Percentiles rank a stretch among this genome's conserved stretches.
Conservation (phyloP, 2,797 vertebrate species). For the Microchirus variegatus region DNA sequence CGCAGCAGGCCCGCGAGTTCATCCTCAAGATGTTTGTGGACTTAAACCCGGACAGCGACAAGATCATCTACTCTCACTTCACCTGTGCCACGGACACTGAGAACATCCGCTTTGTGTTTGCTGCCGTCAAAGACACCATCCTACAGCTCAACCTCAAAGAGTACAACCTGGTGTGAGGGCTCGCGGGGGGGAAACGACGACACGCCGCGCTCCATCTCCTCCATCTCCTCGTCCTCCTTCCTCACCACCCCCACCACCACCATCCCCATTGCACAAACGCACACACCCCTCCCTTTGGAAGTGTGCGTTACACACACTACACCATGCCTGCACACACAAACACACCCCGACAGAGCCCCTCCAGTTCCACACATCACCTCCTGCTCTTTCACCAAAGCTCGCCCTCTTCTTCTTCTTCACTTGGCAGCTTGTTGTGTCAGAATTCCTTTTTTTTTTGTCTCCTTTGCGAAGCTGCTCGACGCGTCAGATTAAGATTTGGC, state of each 20-base stretch:
- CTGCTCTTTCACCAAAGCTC: slow-evolving; percentile 59
- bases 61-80: slow-evolving; percentile 99
- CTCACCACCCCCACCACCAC: too few relatives aligned
- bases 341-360: slow-evolving; percentile 31
- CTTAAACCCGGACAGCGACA: slow-evolving; percentile 99
- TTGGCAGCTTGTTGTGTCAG: slow-evolving; percentile 74
- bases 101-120: slow-evolving; percentile 99
- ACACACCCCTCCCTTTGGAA: slow-evolving; percentile 45
- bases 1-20: slow-evolving; percentile 96
- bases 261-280: slow-evolving; percentile 68
- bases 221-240: too few relatives aligned
- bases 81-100: slow-evolving; percentile 99
- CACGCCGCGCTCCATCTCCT: slow-evolving; percentile 31
- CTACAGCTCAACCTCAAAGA: slow-evolving; percentile 99
- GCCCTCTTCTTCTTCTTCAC: slow-evolving; percentile 58
- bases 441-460: slow-evolving; percentile 49
- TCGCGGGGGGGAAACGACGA: slow-evolving; percentile 15
- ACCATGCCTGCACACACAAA: slow-evolving; percentile 27
- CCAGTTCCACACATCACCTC: slow-evolving; percentile 36
- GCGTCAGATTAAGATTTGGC: slow-evolving; percentile 55
- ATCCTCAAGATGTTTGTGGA: slow-evolving; percentile 99
- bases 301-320: slow-evolving; percentile 60
- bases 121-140: slow-evolving; percentile 99
- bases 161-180: slow-evolving; percentile 93
- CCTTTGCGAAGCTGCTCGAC: slow-evolving; percentile 58